phyloP scores from a whole-genome alignment of 2,888 invertebrate species.

The Anagyrus pseudococci region DNA sequence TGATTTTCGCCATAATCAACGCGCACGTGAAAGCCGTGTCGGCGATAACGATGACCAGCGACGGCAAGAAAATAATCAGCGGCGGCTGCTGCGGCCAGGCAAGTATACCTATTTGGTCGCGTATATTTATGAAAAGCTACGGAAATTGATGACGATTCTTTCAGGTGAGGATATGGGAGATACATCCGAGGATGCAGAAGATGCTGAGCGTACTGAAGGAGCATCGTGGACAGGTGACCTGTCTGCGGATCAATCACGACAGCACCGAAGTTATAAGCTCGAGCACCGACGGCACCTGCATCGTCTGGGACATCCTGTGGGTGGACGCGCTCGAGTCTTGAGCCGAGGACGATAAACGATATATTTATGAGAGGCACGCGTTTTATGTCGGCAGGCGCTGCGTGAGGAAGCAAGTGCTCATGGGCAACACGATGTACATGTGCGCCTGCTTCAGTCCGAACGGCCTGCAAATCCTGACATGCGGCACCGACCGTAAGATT shows the following conservation, averaged over 20 bases:
- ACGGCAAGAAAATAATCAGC: slow-evolving; percentile 77
- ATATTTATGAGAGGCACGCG: not conserved
- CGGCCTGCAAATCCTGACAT: slow-evolving; percentile 80
- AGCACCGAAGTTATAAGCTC: slow-evolving; percentile 87
- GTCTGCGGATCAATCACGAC: slow-evolving; percentile 78
- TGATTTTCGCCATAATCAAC: slow-evolving; percentile 83
- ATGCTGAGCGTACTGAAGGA: slow-evolving; percentile 83
- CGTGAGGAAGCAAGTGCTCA: slow-evolving; percentile 78
- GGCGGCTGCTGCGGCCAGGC: slow-evolving; percentile 95
- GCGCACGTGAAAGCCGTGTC: slow-evolving; percentile 91
- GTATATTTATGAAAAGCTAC: not conserved
- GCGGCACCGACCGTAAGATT: slow-evolving; percentile 85
- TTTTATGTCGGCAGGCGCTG: slow-evolving; percentile 63
- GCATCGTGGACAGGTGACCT: slow-evolving; percentile 87
- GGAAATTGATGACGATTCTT: not conserved
- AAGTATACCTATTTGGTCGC: not conserved
- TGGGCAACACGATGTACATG: slow-evolving; percentile 86
- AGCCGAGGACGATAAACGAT: not conserved
- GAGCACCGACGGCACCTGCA: slow-evolving; percentile 90
- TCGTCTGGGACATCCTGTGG: slow-evolving; percentile 90
- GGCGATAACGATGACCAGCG: slow-evolving; percentile 76
- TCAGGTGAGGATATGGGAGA: slow-evolving; percentile 79
- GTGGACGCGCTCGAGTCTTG: slow-evolving; percentile 41
- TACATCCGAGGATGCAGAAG: slow-evolving; percentile 71
- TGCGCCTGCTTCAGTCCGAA: slow-evolving; percentile 75